Evolutionary conservation across 2,113 vertebrate genomes (phyloP), one percentile per base, ranked within the genome.

Genomic region (Alligator sinensis): DNA sequence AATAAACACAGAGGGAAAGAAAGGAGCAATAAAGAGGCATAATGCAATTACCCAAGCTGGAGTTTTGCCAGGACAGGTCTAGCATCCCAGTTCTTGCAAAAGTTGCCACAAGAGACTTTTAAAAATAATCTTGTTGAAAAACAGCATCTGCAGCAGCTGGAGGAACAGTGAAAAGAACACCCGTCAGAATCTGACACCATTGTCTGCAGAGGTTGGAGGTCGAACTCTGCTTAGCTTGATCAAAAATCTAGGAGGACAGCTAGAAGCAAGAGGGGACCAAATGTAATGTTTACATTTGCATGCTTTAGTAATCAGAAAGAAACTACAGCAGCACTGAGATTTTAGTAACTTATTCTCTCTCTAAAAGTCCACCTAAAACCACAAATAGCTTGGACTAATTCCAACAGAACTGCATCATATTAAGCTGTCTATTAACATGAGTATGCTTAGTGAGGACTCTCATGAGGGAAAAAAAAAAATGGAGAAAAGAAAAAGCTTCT

Each of bases 1-100:
- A 72, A 12, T 38, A 72, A 72, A 21, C 24, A 47, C 3, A 74
- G 21, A 47, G 34, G 22, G 34, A 47, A 25, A 14, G 70, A 30
- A 47, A 74, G 6, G 34, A 47, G 34, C 38, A 74, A 74, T 47
- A 68, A 9, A n/a, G 19, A 92, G 38, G 63, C 22, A n/a, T 78
- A 15, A 84, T 14, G 61, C 54, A 83, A 92, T 70, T 34, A 86
- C 0, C 38, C 62, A 68, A 4, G 12, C 58, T 64, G 28, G 60
- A 90, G 87, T 91, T 92, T 68, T 82, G 19, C 76, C 83, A 68
- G 34, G 90, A 58, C 18, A 89, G 15, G 72, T 78, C 18, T 93
- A 87, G 78, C 70, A 75, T 14, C 63, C 80, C 17, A 89, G 17
- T 68, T 95, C 79, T 64, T 58, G 63, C n/a, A 93, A 77, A 28